phyloP scores from a whole-genome alignment of 2,113 vertebrate genomes.

The Cochlearius cochlearius region DNA sequence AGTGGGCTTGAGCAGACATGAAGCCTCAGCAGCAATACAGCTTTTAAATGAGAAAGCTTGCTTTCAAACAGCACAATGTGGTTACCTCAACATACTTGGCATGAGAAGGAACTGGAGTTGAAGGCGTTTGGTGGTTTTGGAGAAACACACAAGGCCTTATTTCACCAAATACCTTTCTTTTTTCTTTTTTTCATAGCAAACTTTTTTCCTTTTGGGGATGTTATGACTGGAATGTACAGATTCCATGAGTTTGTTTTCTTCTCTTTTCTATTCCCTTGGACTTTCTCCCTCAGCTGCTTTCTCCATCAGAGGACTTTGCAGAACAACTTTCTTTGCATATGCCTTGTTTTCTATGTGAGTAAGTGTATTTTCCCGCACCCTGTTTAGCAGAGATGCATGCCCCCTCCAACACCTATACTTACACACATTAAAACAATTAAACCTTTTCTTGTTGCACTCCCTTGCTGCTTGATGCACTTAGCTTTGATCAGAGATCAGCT shows the following conservation, averaged over 20 bases:
- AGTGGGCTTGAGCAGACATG: background rate
- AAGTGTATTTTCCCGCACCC: background rate
- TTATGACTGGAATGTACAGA: conserved; percentile 20
- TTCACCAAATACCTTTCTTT: background rate
- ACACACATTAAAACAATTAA: background rate
- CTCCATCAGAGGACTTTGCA: background rate
- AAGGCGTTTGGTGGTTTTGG: conserved; percentile 31
- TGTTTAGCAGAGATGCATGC: background rate
- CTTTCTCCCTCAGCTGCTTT: background rate
- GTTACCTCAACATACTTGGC: conserved; percentile 17
- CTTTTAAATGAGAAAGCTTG: background rate
- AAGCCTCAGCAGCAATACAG: background rate
- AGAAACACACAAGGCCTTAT: conserved; percentile 16
- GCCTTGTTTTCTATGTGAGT: background rate
- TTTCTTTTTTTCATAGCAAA: background rate
- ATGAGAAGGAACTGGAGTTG: background rate
- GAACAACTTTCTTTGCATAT: background rate
- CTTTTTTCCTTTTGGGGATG: background rate
- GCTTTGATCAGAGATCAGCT: background rate
- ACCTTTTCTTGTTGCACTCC: background rate
- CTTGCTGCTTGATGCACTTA: background rate
- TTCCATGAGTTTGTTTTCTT: background rate
- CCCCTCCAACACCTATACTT: background rate
- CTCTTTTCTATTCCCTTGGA: background rate
- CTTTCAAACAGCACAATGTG: background rate